Evolutionary conservation across 1,140 invertebrate species (phyloP).

Genomic region (Teleogryllus occipitalis): DNA sequence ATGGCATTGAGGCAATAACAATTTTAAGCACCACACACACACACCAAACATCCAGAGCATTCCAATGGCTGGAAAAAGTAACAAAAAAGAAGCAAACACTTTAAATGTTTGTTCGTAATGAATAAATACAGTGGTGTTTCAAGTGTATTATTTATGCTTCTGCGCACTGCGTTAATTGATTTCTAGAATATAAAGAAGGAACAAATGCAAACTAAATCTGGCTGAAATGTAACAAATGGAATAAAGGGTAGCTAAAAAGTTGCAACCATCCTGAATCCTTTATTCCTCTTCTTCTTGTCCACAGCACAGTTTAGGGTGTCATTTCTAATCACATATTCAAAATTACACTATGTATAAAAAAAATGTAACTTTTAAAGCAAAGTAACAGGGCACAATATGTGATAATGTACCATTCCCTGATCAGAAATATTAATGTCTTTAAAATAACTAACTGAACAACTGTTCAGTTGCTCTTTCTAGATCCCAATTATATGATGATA

Average conservation of each 20-base stretch:
- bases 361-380: background rate
- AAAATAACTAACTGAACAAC: constrained; percentile 67
- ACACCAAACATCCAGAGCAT: no score
- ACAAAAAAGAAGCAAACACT: no score
- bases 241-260: background rate
- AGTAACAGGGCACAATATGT: constrained; percentile 12
- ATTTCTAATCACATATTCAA: background rate
- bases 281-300: background rate
- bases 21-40: no score
- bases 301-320: background rate
- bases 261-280: background rate
- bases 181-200: no score
- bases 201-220: no score
- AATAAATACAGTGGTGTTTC: no score
- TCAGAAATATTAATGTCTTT: background rate
- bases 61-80: no score
- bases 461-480: constrained; percentile 79
- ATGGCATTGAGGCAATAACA: no score
- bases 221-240: no score
- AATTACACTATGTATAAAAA: background rate
- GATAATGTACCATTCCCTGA: constrained; percentile 14
- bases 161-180: no score
- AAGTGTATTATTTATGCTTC: no score
- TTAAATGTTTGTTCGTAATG: no score
- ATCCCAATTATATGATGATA: constrained; percentile 86